Evolutionary conservation across 2,113 vertebrate genomes (phyloP).

Genomic region (Pyxicephalus adspersus): DNA sequence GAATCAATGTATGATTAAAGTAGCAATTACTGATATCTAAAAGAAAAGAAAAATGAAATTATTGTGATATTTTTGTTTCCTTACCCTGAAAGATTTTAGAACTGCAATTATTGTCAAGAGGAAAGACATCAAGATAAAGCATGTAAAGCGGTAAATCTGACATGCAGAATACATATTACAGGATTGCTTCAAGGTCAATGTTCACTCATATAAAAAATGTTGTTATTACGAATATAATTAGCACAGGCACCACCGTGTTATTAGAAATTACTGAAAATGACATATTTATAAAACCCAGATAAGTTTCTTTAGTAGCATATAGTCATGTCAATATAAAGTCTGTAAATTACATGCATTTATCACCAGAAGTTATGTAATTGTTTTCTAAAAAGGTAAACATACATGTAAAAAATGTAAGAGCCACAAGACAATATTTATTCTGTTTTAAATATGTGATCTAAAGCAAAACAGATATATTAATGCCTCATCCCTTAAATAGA

Average conservation of each 20-base stretch:
- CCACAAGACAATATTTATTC: no score
- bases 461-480: no score
- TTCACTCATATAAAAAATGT: background rate
- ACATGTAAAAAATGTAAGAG: no score
- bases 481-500: no score
- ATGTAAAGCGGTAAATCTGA: background rate
- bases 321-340: background rate
- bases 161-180: background rate
- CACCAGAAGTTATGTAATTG: no score
- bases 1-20: background rate
- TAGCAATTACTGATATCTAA: background rate
- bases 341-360: background rate
- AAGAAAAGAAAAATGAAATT: background rate
- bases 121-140: background rate
- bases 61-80: background rate
- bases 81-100: background rate
- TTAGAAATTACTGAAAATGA: conserved; percentile 5
- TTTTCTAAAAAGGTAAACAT: background rate
- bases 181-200: background rate
- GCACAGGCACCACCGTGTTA: background rate
- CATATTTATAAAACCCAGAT: background rate
- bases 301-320: background rate
- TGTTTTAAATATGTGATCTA: no score
- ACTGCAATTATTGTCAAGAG: background rate
- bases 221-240: conserved; percentile 11